These are phyloP conservation scores for Fragum fragum DNA, from an alignment of 2,888 invertebrate genomes.

Conservation along the genomic window DNA sequence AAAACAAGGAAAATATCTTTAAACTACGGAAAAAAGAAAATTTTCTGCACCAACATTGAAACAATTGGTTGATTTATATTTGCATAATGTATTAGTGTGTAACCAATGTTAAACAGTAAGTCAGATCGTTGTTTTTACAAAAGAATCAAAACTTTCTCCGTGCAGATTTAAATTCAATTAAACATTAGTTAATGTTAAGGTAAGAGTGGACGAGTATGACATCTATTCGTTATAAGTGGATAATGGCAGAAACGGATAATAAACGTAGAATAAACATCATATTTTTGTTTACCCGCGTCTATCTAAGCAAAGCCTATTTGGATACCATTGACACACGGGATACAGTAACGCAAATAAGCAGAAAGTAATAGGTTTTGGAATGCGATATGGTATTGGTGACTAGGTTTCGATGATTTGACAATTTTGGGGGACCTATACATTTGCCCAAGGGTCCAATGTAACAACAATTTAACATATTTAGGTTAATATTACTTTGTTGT, in stretches of 20 bases:
- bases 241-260: constrained; percentile 28
- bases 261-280: constrained; percentile 25
- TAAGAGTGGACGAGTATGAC: constrained; percentile 15
- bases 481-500: constrained; percentile 8
- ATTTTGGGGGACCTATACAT: neutral
- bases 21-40: too few species aligned
- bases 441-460: neutral
- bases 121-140: too few species aligned
- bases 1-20: too few species aligned
- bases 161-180: too few species aligned
- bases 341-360: constrained; percentile 21
- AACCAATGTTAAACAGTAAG: too few species aligned
- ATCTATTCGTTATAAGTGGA: constrained; percentile 32
- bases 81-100: too few species aligned
- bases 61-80: too few species aligned
- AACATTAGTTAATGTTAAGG: neutral
- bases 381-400: constrained; percentile 23
- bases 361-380: constrained; percentile 19
- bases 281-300: constrained; percentile 31
- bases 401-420: constrained; percentile 8
- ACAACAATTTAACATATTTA: constrained; percentile 16
- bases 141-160: too few species aligned
- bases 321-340: constrained; percentile 24
- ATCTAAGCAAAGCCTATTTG: constrained; percentile 25
- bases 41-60: too few species aligned